Percentiles rank a stretch among this genome's conserved stretches.
phyloP scores from a whole-genome alignment of 2,888 invertebrate species.

The Ypsolopha scabrella region DNA sequence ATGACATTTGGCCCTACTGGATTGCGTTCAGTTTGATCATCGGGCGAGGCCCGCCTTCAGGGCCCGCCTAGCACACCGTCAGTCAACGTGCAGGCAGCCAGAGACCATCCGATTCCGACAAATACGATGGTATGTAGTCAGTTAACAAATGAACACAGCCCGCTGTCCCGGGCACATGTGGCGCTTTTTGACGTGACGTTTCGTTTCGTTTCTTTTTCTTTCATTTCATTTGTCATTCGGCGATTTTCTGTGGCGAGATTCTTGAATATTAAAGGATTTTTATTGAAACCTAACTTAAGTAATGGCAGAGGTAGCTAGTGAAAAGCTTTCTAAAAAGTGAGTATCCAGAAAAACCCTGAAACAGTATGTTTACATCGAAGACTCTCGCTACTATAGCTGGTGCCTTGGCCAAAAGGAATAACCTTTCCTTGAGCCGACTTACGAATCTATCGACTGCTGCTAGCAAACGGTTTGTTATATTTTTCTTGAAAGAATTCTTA shows the following conservation, averaged over 20 bases:
- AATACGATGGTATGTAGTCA: no score
- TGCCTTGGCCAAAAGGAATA: constrained; percentile 22
- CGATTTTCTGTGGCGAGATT: no score
- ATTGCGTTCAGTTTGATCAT: no score
- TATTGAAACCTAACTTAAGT: constrained; percentile 2
- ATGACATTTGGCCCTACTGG: no score
- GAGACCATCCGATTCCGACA: no score
- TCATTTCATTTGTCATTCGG: no score
- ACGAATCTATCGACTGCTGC: constrained; percentile 33
- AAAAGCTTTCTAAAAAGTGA: constrained; percentile 79
- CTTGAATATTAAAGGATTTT: no score
- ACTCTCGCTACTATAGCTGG: constrained; percentile 22
- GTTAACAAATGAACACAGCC: no score
- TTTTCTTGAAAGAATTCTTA: neutral
- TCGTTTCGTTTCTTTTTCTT: no score
- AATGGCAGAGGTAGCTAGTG: constrained; percentile 71
- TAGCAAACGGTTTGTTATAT: constrained; percentile 48
- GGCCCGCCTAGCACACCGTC: no score
- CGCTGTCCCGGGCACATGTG: neutral
- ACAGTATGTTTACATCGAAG: constrained; percentile 34
- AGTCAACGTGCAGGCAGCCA: no score
- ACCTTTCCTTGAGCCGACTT: constrained; percentile 26
- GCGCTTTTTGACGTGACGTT: neutral
- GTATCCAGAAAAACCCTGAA: constrained; percentile 26
- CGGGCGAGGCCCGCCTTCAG: no score